Conservation (phyloP, 2,888 invertebrate genomes). For the Halictus quadricinctus region DNA sequence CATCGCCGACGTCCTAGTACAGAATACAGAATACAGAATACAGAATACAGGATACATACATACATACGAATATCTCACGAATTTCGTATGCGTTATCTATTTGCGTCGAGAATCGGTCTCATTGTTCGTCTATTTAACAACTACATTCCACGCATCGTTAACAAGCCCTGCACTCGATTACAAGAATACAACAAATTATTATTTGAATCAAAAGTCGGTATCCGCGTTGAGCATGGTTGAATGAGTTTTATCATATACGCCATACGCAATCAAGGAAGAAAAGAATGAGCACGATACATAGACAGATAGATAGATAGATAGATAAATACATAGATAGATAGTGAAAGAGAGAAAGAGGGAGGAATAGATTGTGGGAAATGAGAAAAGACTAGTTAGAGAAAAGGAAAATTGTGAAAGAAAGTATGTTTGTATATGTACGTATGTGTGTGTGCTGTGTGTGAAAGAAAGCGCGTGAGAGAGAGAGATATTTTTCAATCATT, state of each 20-base stretch:
- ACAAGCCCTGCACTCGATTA: conserved; percentile 10
- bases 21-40: too few species aligned
- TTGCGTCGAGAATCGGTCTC: background rate
- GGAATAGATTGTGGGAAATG: background rate
- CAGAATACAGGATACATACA: background rate
- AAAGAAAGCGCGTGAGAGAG: background rate
- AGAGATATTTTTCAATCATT: background rate
- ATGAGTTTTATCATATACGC: background rate
- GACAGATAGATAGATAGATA: background rate
- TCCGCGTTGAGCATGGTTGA: background rate
- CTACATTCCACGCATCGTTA: background rate
- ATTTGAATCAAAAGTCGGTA: background rate
- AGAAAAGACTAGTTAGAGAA: background rate
- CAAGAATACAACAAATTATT: background rate
- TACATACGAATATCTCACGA: background rate
- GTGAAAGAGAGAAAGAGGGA: background rate
- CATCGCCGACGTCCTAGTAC: background rate
- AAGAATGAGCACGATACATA: background rate
- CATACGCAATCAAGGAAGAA: background rate
- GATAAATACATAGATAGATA: background rate
- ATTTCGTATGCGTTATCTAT: background rate
- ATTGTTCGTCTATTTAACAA: background rate
- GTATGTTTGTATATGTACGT: background rate
- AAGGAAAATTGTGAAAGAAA: background rate
- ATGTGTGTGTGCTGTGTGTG: background rate